Conservation (phyloP, 2,113 vertebrate genomes). For the Tetrao urogallus region DNA sequence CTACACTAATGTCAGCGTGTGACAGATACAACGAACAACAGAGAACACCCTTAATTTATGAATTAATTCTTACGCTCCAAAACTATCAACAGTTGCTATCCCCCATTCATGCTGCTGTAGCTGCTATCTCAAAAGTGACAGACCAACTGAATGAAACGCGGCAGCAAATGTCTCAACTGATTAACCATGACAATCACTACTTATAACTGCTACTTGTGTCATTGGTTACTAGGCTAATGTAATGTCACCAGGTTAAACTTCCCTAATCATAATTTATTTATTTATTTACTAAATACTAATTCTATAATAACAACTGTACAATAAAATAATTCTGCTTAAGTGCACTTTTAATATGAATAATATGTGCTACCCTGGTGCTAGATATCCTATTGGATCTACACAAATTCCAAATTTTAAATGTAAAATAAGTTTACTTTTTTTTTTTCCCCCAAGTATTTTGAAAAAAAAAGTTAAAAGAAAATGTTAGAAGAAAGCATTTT, state of each 20-base stretch:
- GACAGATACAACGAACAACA: too few relatives aligned
- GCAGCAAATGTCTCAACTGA: too few relatives aligned
- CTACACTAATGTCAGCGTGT: too few relatives aligned
- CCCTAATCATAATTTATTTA: background rate
- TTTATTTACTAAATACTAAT: background rate
- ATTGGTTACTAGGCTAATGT: background rate
- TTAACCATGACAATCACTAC: too few relatives aligned
- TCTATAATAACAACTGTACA: background rate
- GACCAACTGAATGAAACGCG: too few relatives aligned
- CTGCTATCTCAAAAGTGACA: too few relatives aligned
- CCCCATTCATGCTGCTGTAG: too few relatives aligned
- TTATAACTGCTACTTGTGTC: background rate
- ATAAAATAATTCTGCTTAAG: background rate
- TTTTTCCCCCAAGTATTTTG: background rate
- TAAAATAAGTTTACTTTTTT: background rate
- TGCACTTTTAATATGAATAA: background rate
- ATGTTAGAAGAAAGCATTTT: background rate
- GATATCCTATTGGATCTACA: background rate
- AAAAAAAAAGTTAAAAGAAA: conserved; percentile 22
- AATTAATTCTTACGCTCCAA: too few relatives aligned
- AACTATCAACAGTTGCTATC: too few relatives aligned
- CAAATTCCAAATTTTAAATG: background rate
- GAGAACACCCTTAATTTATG: too few relatives aligned
- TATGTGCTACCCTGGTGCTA: background rate
- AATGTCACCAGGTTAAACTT: background rate